Evolutionary conservation across 2,797 vertebrate genomes (phyloP), one percentile per base, ranked within the genome.

Genomic region (Hoplostethus mediterraneus): DNA sequence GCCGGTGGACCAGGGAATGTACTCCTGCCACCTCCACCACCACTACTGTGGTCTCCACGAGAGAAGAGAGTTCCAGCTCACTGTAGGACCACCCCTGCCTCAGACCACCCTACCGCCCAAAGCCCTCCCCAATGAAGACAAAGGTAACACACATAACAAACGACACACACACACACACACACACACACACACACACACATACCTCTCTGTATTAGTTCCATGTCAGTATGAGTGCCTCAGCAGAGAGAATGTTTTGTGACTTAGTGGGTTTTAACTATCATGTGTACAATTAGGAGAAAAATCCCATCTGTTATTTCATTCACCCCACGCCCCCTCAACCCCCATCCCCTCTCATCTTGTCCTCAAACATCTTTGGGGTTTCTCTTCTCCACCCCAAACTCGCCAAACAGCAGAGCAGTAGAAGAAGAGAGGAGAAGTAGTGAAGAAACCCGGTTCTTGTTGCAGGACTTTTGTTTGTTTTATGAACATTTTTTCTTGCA

Each of bases 21-120:
- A 99, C 67, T 98, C 97, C 4, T 99, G 97, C 84, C 97, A 99
- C 84, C 95, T 99, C 52, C 97, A 99, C 84, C 97, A 99, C 58
- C 97, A 99, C 89, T 99, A 99, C 94, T 98, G 97, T 0, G 97
- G 97, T 14, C 93, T 99, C 2, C 96, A 98, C 0, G 97, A 99
- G 81, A 95, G 97, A 53, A 91, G 97, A 58, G 90, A 96, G 87
- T 98, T 97, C 92, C 95, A 88, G 44, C 84, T 98, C 54, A 80
- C 71, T 0, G 95, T 99, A 0, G 94, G 94, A 63, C 93, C 87
- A 16, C 87, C 85, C 0, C 74, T 85, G 56, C 73, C 89, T 61
- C 66, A 73, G 79, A 51, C 88, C 80, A 90, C 86, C 11, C 75
- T 80, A 56, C 67, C 84, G 5, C 85, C 89, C 52, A 83, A 77